These are phyloP conservation scores for Stenodema calcarata DNA, from an alignment of 2,888 invertebrate genomes.

Conservation along the genomic window DNA sequence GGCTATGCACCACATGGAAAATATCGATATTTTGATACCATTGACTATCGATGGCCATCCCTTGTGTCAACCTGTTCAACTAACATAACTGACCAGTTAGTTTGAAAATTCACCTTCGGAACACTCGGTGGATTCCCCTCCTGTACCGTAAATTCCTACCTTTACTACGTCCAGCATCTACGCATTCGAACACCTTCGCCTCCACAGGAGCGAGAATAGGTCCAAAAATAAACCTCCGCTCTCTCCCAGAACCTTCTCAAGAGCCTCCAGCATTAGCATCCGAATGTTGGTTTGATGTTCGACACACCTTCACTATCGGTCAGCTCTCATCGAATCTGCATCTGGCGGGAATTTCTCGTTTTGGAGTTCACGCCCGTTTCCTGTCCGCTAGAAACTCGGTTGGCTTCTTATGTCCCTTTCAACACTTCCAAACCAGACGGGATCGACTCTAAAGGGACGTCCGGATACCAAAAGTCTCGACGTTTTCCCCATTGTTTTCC, in stretches of 20 bases:
- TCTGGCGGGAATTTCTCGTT: neutral
- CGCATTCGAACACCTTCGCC: neutral
- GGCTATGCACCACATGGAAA: no score
- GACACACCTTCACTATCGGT: neutral
- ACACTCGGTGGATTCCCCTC: no score
- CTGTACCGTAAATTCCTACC: neutral
- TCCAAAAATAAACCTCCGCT: neutral
- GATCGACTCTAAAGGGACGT: no score
- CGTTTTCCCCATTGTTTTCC: no score
- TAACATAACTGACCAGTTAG: no score
- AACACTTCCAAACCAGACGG: no score
- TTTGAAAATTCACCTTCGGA: no score
- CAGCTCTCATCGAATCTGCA: neutral
- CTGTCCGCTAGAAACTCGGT: neutral
- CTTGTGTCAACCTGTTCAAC: no score
- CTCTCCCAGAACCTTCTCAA: neutral
- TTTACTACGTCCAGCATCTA: neutral
- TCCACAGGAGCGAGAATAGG: neutral
- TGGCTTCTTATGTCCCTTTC: neutral
- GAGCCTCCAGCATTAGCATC: neutral
- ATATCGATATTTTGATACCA: no score
- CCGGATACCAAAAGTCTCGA: no score
- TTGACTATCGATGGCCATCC: no score
- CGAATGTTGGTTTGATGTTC: conserved; percentile 7
- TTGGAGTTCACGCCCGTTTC: neutral